These are phyloP conservation scores for Bruchidius siliquastri DNA, from an alignment of 2,888 invertebrate genomes.

Conservation along the genomic window DNA sequence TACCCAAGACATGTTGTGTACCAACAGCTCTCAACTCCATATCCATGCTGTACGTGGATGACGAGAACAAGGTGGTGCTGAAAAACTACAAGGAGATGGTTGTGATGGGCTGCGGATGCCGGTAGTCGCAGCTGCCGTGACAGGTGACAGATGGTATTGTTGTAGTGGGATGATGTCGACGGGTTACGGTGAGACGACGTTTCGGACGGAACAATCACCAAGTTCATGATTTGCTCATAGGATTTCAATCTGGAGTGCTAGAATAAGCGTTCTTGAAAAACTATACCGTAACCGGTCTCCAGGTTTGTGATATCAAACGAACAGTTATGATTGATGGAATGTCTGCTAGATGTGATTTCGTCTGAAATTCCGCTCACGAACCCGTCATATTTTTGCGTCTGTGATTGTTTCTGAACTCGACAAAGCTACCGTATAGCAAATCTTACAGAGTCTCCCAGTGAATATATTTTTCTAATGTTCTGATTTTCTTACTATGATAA, in stretches of 20 bases:
- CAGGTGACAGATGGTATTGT: background rate
- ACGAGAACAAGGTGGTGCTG: constrained; percentile 90
- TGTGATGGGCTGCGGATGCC: constrained; percentile 96
- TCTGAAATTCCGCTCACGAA: background rate
- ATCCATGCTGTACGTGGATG: constrained; percentile 95
- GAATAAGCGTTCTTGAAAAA: too few relatives aligned
- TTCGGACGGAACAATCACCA: background rate
- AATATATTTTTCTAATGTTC: constrained; percentile 4
- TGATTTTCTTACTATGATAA: constrained; percentile 6
- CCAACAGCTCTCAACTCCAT: constrained; percentile 91
- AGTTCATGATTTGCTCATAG: too few relatives aligned
- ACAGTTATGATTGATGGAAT: too few relatives aligned
- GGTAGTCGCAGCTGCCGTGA: constrained; percentile 50
- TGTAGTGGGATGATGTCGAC: background rate
- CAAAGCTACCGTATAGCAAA: constrained; percentile 17
- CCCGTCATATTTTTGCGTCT: background rate
- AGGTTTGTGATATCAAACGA: too few relatives aligned
- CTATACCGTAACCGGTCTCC: too few relatives aligned
- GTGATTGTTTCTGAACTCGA: constrained; percentile 1
- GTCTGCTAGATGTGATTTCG: background rate
- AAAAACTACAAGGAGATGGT: constrained; percentile 99
- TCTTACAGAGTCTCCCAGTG: constrained; percentile 17
- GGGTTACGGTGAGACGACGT: background rate
- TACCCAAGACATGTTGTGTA: constrained; percentile 96
- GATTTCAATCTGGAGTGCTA: too few relatives aligned